A percentile compares a stretch with the other conserved stretches of the same genome.
phyloP scores from a whole-genome alignment of 2,113 vertebrate genomes.

The Tyto alba region DNA sequence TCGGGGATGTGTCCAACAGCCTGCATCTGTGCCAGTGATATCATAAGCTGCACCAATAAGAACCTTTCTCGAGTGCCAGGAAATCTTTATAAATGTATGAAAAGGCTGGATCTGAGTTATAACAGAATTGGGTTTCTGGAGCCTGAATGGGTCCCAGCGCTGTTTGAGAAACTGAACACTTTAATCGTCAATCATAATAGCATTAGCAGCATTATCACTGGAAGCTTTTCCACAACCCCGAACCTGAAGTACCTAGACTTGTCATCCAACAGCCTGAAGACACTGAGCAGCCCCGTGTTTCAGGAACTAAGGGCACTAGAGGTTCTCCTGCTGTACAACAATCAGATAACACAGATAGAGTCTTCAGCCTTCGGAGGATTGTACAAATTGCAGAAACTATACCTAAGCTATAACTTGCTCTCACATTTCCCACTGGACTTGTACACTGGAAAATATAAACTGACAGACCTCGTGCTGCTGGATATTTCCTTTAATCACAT shows the following conservation, averaged over 20 bases:
- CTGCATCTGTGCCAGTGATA: constrained; percentile 85
- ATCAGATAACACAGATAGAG: constrained; percentile 73
- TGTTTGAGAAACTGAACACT: constrained; percentile 71
- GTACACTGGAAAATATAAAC: constrained; percentile 68
- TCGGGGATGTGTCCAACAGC: constrained; percentile 72
- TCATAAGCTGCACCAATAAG: constrained; percentile 78
- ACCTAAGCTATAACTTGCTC: constrained; percentile 79
- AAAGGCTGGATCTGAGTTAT: constrained; percentile 82
- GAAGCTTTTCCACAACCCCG: constrained; percentile 70
- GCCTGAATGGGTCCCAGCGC: constrained; percentile 70
- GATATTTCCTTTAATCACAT: constrained; percentile 82
- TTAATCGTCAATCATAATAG: constrained; percentile 78
- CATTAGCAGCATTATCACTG: constrained; percentile 68
- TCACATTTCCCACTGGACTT: constrained; percentile 73
- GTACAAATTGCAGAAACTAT: constrained; percentile 74
- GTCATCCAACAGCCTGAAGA: constrained; percentile 79
- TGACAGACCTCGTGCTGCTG: constrained; percentile 74
- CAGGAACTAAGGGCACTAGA: constrained; percentile 72
- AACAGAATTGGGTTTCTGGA: constrained; percentile 73
- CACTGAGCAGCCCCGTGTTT: constrained; percentile 72
- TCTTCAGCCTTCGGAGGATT: constrained; percentile 73
- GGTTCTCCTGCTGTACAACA: constrained; percentile 81
- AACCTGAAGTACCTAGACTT: constrained; percentile 80
- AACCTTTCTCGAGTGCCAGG: constrained; percentile 76
- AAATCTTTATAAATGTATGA: constrained; percentile 73